Percentiles rank a stretch among this genome's conserved stretches.
Conservation (phyloP, 2,888 invertebrate species). For the Stegophylla sp. region DNA sequence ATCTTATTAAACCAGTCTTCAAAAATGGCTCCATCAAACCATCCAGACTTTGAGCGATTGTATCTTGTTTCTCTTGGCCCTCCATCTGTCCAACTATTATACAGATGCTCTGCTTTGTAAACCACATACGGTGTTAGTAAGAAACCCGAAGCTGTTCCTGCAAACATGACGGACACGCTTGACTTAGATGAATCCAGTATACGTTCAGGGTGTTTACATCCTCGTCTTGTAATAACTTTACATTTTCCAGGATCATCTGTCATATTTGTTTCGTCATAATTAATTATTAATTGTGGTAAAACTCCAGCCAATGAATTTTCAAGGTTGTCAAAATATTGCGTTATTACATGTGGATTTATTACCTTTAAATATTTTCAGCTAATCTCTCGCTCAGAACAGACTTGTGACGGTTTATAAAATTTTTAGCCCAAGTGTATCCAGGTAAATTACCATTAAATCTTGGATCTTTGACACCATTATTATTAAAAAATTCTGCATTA, state of each 20-base stretch:
- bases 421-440: too few species aligned
- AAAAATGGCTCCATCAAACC: background rate
- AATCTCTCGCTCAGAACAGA: too few species aligned
- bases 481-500: too few species aligned
- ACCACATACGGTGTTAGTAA: constrained; percentile 13
- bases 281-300: background rate
- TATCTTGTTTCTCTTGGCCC: background rate
- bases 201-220: constrained; percentile 1
- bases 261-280: constrained; percentile 2
- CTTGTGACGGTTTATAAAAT: too few species aligned
- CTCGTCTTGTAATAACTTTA: background rate
- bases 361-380: too few species aligned
- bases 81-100: background rate
- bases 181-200: background rate
- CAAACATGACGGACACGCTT: background rate
- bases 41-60: background rate
- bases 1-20: constrained; percentile 11
- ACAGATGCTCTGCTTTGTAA: background rate
- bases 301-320: too few species aligned
- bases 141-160: background rate
- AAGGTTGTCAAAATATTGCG: too few species aligned
- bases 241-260: constrained; percentile 8
- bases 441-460: too few species aligned
- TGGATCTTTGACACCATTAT: too few species aligned
- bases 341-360: too few species aligned